Evolutionary conservation across 2,888 invertebrate species (phyloP).

Genomic region (Athalia rosae): DNA sequence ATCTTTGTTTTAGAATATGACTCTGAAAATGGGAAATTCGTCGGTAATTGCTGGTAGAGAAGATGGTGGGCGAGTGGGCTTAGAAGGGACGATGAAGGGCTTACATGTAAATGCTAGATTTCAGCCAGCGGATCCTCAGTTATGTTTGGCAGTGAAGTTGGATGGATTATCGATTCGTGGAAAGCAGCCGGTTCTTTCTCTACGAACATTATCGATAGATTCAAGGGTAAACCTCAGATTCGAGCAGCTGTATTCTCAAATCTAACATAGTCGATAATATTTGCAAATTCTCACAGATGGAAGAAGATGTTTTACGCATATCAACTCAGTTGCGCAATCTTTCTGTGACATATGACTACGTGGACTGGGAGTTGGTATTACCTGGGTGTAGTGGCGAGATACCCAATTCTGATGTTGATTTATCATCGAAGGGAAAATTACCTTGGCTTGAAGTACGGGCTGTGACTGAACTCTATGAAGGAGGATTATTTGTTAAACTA

Average conservation of each 20-base stretch:
- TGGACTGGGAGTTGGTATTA: conserved; percentile 73
- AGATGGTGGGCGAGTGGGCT: conserved; percentile 80
- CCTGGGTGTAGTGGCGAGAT: conserved; percentile 57
- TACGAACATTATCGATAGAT: conserved; percentile 66
- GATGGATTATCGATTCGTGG: conserved; percentile 68
- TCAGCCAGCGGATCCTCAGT: conserved; percentile 61
- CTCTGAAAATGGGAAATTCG: conserved; percentile 83
- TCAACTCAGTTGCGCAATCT: conserved; percentile 78
- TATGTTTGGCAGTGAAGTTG: conserved; percentile 65
- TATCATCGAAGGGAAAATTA: conserved; percentile 61
- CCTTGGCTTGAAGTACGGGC: conserved; percentile 65
- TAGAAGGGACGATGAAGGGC: conserved; percentile 81
- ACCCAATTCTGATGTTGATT: conserved; percentile 61
- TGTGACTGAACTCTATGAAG: conserved; percentile 68
- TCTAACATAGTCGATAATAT: conserved; percentile 50
- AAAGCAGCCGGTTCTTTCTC: conserved; percentile 68
- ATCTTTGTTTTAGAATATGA: conserved; percentile 79
- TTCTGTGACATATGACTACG: conserved; percentile 81
- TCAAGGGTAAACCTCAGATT: conserved; percentile 60
- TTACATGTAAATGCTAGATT: conserved; percentile 76
- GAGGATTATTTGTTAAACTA: conserved; percentile 65
- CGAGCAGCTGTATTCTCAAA: not conserved
- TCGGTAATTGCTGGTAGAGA: conserved; percentile 82
- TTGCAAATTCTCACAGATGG: conserved; percentile 60
- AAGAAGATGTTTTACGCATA: conserved; percentile 66